Base-by-base conservation (phyloP, 2,888 invertebrate genomes). In the Quadroppia sp. region DNA sequence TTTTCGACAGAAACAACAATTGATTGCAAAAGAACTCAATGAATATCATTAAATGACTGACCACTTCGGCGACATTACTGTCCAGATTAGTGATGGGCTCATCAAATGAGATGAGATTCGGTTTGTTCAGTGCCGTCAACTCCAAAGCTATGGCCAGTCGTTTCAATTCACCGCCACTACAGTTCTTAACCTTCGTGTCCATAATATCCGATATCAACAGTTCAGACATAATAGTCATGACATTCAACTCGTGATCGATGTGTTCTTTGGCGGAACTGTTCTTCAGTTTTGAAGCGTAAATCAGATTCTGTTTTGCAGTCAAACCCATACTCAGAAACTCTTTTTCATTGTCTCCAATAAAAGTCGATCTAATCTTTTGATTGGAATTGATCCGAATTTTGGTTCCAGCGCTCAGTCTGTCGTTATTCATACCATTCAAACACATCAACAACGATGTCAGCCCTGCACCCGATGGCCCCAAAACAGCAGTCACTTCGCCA, bases 161-260 rank as follows among this genome's bases (percentile, higher is more conserved):
- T 64, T 64, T 64, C 17, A 30, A 6, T 64, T 64, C 17, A 64
- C 64, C 64, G 17, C 64, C 64, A 32, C 64, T 64, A 36, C 64
- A 64, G 20, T 64, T 64, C 3, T 36, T n/a, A 17, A 36, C 20
- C 7, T 25, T 11, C 2, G 15, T 64, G 20, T 64, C 64, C n/a
- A 13, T 20, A 64, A 64, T 64, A n/a, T 36, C 30, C 2, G n/a
- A 13, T 6, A 64, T 64, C 20, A 64, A n/a, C 6, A 64, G 20
- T 15, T 64, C 32, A n/a, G 30, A 13, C 64, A 64, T 36, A 6
- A 64, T 15, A n/a, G 28, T 36, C 17, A 3, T 15, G 20, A 36
- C 30, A 64, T 56, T 56, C 13, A 28, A 36, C 2, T 15, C 9
- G 15, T 64, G 30, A 9, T 64, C 15, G 32, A 32, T 36, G 15